Evolutionary conservation across 2,888 invertebrate species (phyloP).

Genomic region (Iselma pallidipennis): DNA sequence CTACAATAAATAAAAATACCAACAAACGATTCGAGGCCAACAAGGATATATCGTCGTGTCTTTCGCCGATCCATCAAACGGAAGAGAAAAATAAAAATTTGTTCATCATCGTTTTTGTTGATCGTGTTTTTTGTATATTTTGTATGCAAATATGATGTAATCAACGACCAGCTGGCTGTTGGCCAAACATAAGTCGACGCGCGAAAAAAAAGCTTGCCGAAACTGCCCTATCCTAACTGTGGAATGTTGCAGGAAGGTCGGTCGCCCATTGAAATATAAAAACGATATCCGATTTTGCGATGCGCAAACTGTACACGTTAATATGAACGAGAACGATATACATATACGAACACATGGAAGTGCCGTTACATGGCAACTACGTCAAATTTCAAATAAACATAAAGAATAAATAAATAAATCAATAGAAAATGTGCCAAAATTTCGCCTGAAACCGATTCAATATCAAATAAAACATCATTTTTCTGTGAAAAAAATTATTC

Average conservation of each 20-base stretch:
- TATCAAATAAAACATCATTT: too few relatives aligned
- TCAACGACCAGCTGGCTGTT: slow-evolving; percentile 31
- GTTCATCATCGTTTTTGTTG: background rate
- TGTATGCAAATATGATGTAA: slow-evolving; percentile 32
- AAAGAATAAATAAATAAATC: too few relatives aligned
- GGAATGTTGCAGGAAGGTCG: slow-evolving; percentile 31
- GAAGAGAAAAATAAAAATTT: background rate
- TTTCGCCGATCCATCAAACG: background rate
- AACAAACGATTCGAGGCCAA: background rate
- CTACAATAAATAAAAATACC: too few relatives aligned
- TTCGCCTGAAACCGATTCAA: too few relatives aligned
- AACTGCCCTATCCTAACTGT: slow-evolving; percentile 43
- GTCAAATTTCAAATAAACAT: background rate
- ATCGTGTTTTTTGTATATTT: background rate
- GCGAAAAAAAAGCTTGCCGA: slow-evolving; percentile 34
- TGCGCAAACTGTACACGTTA: background rate
- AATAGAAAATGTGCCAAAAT: too few relatives aligned
- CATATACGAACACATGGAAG: background rate
- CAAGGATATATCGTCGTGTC: background rate
- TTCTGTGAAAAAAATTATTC: background rate
- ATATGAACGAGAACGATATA: too few relatives aligned
- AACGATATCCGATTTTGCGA: background rate
- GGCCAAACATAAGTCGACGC: slow-evolving; percentile 32
- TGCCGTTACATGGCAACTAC: background rate
- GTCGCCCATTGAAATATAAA: slow-evolving; percentile 16